Evolutionary conservation across 2,888 invertebrate genomes (phyloP), one percentile per base, ranked within the genome.

Genomic region (Patella caerulea): DNA sequence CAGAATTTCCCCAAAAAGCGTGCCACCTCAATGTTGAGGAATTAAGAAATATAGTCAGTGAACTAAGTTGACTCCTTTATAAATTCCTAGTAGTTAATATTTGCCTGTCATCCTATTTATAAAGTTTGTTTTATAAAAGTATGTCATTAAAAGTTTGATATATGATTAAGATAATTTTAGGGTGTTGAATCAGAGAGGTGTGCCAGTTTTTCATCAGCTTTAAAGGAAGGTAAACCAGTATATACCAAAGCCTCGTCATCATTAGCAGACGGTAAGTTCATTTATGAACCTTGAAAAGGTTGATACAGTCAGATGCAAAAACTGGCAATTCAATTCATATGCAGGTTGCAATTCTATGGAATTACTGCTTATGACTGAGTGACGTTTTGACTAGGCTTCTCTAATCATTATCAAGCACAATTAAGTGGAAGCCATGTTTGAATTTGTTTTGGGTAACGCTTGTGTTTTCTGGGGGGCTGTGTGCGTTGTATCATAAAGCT

Each of bases 131-230:
- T 45, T 45, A 5, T 45, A 5, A 45, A 45, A 45, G 9, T 45
- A 45, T 45, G 45, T 45, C 45, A 45, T 45, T 45, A 45, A 45
- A 45, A 45, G 45, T 45, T 45, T 45, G 45, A 7, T 45, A 45
- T 45, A 45, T 45, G 45, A 45, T 45, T 45, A 45, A 45, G 45
- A 45, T 45, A 45, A 45, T 83, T 84, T 17, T 82, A 93, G 93
- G 98, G 97, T 2, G 97, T 97, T 1, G 98, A 98, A 92, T 96
- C 97, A 0, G 97, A 97, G 89, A 94, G 95, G 85, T 97, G 97
- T 91, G 94, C 97, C 1, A 96, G 97, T 89, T 98, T 97, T 93
- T 93, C 94, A 69, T 93, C 93, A 53, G 96, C 97, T 0, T 89
- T 96, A 83, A 93, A 94, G 86, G 93, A 94, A 70, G 94, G 95